Evolutionary conservation across 2,797 vertebrate species (phyloP).

Genomic region (Urocyon cinereoargenteus): DNA sequence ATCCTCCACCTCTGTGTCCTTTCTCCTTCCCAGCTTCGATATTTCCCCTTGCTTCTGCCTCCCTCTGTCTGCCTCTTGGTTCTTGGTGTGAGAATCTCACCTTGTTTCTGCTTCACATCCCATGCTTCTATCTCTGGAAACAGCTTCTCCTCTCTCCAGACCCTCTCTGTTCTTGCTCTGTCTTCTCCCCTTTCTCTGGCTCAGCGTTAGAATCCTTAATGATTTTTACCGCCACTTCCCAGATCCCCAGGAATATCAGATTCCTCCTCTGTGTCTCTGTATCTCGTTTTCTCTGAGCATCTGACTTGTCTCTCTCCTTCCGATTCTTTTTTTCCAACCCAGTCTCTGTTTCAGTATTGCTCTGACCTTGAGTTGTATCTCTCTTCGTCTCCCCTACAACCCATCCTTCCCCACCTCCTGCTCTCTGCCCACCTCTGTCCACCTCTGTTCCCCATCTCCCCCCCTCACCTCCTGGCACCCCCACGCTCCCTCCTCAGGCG

Average conservation of each 20-base stretch:
- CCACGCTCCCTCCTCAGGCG: neutral
- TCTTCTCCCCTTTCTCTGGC: neutral
- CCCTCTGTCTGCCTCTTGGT: neutral
- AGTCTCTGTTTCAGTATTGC: neutral
- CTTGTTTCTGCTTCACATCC: neutral
- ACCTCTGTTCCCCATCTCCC: neutral
- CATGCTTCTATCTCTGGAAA: neutral
- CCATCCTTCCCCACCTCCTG: neutral
- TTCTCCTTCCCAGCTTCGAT: neutral
- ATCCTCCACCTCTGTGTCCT: too few relatives aligned
- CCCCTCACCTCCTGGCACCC: rapidly evolving
- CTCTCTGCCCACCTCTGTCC: neutral
- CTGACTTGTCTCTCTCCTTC: neutral
- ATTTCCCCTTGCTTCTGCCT: neutral
- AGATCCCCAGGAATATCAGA: neutral
- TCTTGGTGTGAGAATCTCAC: neutral
- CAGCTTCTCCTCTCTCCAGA: neutral
- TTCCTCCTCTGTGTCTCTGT: neutral
- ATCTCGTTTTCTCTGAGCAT: neutral
- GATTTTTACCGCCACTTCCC: neutral
- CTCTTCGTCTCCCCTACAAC: rapidly evolving
- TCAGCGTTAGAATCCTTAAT: neutral
- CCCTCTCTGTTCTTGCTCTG: neutral
- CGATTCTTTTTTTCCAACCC: neutral
- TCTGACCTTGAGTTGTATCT: neutral